Base-by-base conservation (phyloP, 2,888 invertebrate species). In the Lepidochitona cinerea region DNA sequence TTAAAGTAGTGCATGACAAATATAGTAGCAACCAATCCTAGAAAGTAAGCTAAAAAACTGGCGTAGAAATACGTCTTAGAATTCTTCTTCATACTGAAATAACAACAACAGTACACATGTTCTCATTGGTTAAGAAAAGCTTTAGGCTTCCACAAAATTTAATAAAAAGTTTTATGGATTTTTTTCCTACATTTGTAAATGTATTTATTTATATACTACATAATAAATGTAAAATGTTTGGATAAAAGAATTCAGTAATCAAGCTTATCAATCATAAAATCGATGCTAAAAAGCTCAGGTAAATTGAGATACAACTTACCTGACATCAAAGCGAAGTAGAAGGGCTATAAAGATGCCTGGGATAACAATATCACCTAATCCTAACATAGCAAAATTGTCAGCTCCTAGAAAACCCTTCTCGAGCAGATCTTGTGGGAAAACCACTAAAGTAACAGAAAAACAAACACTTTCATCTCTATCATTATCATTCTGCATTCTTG, bases 301-400 rank as follows among this genome's bases (percentile, higher is more conserved):
- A n/a, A n/a, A n/a, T n/a, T n/a, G n/a, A n/a, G n/a, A n/a, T n/a
- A n/a, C n/a, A n/a, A n/a, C n/a, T n/a, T n/a, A 93, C 93, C 93
- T 93, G 90, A 95, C 94, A 92, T 99, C 99, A 92, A 98, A 99
- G 81, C 99, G 94, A 68, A 99, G 93, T 66, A 99, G 92, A 33
- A 99, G 93, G 0, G 99, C 99, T 86, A 99, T 98, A 91, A 99
- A 99, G 88, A 99, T 98, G 80, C 99, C 99, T 4, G 99, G 99
- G 81, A 99, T 96, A 37, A 99, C 99, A 85, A 99, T 99, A 91
- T 99, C 99, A 3, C 99, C 99, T 14, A 99, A 93, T 0, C 99
- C 99, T 70, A 99, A 92, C 98, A 99, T 99, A 18, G 99, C 98
- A 92, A 98, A 98, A 92, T 99, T 98, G 83, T 94, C 95, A 68